Base-by-base conservation (phyloP, 2,888 invertebrate genomes). In the Drosophila borborema region DNA sequence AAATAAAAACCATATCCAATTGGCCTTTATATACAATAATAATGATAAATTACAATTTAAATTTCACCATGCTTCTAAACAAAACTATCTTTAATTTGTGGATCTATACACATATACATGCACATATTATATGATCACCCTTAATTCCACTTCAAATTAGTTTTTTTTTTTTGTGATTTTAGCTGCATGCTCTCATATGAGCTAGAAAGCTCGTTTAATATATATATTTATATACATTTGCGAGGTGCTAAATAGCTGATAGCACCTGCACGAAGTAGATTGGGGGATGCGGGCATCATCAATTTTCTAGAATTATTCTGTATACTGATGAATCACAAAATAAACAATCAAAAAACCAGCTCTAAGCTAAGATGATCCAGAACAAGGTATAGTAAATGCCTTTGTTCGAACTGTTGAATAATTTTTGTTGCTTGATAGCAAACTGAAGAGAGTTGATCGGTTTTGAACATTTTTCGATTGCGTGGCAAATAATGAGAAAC, bases 111-210 rank as follows among this genome's bases (percentile, higher is more conserved):
- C 18, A 61, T 56, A 31, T 40, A 48, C 18, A 28, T 18, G 18
- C 23, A 16, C 31, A 45, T 51, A 40, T 49, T 14, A 38, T 55
- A 28, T 55, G 69, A 51, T 72, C 66, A 62, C 60, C 58, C 63
- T 74, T 76, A 69, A 77, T 82, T 82, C 77, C 70, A 71, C 61
- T 31, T 64, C 64, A 82, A 85, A 85, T 87, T 69, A 74, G 54
- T 23, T 23, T 68, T 70, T 72, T 53, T 75, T 23, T 23, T 68
- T 70, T 72, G 55, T 75, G 62, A 66, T 75, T 64, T 62, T 64
- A 61, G 9, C 3, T 41, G 38, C 41, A n/a, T 16, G 20, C 53
- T 81, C 75, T 72, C 58, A 75, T 70, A 40, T 7, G 55, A 41
- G 31, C n/a, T 20, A 51, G 8, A 40, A n/a, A 28, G 36, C 53